These are phyloP conservation scores for Heliconius erato DNA, from an alignment of 2,888 invertebrate species.

Conservation along the genomic window DNA sequence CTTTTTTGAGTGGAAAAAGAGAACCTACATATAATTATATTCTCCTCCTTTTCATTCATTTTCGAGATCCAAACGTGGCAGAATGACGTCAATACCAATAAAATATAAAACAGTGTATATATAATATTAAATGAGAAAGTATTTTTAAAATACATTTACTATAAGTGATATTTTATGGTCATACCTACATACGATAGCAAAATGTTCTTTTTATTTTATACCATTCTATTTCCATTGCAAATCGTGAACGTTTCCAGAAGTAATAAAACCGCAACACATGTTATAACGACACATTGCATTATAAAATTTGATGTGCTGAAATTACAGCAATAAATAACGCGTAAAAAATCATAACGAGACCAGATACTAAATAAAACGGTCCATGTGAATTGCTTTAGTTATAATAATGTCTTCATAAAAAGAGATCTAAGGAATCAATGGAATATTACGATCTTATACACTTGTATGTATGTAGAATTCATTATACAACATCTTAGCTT, in stretches of 20 bases:
- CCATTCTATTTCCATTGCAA: slow-evolving; percentile 10
- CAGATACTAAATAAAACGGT: slow-evolving; percentile 44
- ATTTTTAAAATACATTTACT: slow-evolving; percentile 7
- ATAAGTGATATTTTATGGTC: slow-evolving; percentile 16
- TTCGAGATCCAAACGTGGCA: background rate
- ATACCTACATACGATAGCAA: slow-evolving; percentile 1
- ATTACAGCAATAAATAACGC: slow-evolving; percentile 48
- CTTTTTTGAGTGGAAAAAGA: background rate
- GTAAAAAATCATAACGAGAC: slow-evolving; percentile 50
- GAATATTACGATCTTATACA: background rate
- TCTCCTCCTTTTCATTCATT: background rate
- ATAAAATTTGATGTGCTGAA: slow-evolving; percentile 44
- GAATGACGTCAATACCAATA: background rate
- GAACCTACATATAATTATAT: background rate
- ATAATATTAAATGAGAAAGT: background rate
- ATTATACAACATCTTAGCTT: background rate
- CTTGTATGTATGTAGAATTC: background rate
- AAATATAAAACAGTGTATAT: background rate
- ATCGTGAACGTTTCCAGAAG: slow-evolving; percentile 14
- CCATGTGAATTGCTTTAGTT: slow-evolving; percentile 39
- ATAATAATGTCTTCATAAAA: slow-evolving; percentile 37
- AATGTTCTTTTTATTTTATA: background rate
- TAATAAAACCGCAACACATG: slow-evolving; percentile 42
- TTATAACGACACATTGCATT: slow-evolving; percentile 44
- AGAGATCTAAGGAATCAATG: background rate